A percentile compares a stretch with the other conserved stretches of the same genome.
Conservation (phyloP, 2,888 invertebrate species). For the Cantharis rufa region DNA sequence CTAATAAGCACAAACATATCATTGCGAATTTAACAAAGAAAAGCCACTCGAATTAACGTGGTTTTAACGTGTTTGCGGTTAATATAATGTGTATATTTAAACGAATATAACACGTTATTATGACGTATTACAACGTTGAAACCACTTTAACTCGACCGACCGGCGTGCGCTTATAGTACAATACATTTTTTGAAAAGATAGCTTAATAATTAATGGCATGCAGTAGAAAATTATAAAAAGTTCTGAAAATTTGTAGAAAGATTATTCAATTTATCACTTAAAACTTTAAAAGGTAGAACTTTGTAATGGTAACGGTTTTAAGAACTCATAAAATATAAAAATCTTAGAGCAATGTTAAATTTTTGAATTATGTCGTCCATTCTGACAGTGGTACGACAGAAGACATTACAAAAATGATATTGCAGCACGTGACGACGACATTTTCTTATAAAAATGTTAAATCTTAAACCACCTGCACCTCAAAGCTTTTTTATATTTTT, state of each 20-base stretch:
- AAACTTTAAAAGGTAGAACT: neutral
- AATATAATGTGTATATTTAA: too few relatives aligned
- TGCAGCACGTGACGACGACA: neutral
- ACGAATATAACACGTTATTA: too few relatives aligned
- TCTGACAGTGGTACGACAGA: neutral
- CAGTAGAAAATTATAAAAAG: too few relatives aligned
- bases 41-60: too few relatives aligned
- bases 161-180: too few relatives aligned
- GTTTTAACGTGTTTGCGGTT: too few relatives aligned
- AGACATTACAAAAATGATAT: neutral
- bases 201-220: too few relatives aligned
- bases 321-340: neutral
- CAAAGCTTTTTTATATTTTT: neutral
- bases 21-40: too few relatives aligned
- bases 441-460: neutral
- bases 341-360: neutral
- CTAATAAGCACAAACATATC: too few relatives aligned
- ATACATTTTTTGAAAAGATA: too few relatives aligned
- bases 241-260: neutral
- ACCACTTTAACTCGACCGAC: too few relatives aligned
- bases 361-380: neutral
- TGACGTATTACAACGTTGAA: too few relatives aligned
- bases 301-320: neutral
- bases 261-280: neutral
- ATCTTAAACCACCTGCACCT: neutral